A percentile compares a stretch with the other conserved stretches of the same genome.
Evolutionary conservation across 2,797 vertebrate species (phyloP).

Genomic region (Steatocranus sp.): DNA sequence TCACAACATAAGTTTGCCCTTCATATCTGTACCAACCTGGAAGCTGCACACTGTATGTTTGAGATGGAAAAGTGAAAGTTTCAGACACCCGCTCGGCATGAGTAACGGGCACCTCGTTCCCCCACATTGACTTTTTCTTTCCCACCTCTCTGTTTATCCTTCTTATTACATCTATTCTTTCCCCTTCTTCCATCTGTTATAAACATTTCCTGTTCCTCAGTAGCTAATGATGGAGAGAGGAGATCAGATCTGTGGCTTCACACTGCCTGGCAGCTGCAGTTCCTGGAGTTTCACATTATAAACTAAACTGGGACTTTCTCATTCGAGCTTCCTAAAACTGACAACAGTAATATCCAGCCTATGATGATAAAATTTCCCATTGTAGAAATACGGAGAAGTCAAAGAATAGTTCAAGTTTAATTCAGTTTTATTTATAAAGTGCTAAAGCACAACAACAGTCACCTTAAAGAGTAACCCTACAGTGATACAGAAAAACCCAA

Average conservation of each 20-base stretch:
- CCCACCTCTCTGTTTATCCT: neutral
- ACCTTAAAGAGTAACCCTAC: fast-evolving
- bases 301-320: neutral
- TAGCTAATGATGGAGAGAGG: neutral
- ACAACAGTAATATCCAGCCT: neutral
- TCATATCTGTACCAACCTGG: neutral
- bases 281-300: neutral
- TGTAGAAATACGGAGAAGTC: neutral
- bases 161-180: neutral
- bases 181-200: fast-evolving
- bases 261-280: neutral
- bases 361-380: neutral
- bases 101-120: neutral
- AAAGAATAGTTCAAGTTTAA: fast-evolving
- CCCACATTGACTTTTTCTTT: neutral
- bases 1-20: neutral
- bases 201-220: fast-evolving
- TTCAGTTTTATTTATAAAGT: neutral
- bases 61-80: neutral
- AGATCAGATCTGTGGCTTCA: neutral
- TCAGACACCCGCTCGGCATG: fast-evolving
- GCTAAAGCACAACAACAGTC: neutral
- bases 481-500: neutral
- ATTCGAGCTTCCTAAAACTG: neutral
- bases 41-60: neutral